phyloP scores from a whole-genome alignment of 2,797 vertebrate genomes.

The Sebastiscus albofasciatus region DNA sequence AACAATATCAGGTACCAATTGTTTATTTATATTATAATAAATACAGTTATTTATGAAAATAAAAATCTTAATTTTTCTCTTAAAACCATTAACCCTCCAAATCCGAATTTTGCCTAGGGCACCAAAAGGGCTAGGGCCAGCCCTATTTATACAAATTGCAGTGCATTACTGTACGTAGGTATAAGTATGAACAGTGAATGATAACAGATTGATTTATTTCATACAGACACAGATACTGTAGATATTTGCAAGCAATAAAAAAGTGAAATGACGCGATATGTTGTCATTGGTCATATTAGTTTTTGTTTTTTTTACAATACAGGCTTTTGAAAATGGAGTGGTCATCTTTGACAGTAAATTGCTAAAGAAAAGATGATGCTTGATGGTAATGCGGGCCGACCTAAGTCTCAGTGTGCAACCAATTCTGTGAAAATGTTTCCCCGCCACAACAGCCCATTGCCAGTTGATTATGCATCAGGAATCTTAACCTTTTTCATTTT shows the following conservation, averaged over 20 bases:
- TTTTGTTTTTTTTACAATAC: neutral
- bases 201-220: neutral
- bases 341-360: neutral
- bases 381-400: neutral
- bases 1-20: too few species aligned
- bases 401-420: neutral
- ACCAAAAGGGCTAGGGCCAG: too few species aligned
- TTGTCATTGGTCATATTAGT: neutral
- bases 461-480: neutral
- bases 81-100: too few species aligned
- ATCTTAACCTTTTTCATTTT: neutral
- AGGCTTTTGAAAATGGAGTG: neutral
- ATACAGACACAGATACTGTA: neutral
- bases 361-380: neutral
- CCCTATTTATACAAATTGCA: neutral
- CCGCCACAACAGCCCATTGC: neutral
- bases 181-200: neutral
- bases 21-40: too few species aligned
- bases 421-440: neutral
- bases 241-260: neutral
- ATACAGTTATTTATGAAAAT: too few species aligned
- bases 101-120: fast-evolving
- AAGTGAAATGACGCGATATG: neutral
- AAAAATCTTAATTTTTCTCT: too few species aligned
- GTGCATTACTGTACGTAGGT: neutral